These are phyloP conservation scores for Calosoma granatense DNA, from an alignment of 1,140 invertebrate genomes.

Conservation along the genomic window DNA sequence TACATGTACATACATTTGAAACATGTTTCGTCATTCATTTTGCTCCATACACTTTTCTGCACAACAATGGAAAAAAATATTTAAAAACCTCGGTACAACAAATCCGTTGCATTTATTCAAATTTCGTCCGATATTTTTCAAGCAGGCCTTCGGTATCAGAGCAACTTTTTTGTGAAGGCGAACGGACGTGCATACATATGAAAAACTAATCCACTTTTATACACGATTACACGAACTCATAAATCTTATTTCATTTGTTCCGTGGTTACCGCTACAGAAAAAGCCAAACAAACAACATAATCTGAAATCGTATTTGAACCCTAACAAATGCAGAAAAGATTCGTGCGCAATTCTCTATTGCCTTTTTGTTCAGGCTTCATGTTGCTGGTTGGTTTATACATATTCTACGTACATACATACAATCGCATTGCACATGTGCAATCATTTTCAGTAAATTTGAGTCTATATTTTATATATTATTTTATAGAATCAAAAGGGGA, in stretches of 20 bases:
- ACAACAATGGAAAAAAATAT: neutral
- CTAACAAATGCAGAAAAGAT: neutral
- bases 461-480: too few relatives aligned
- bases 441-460: too few relatives aligned
- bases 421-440: too few relatives aligned
- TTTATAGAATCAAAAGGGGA: too few relatives aligned
- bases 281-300: slow-evolving; percentile 1
- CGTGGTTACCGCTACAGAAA: neutral
- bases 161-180: neutral
- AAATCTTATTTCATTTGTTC: slow-evolving; percentile 7
- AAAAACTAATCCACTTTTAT: slow-evolving; percentile 8
- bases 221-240: neutral
- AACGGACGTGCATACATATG: neutral
- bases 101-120: neutral
- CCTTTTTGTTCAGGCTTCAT: too few relatives aligned
- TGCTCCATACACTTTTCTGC: neutral
- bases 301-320: neutral
- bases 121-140: neutral
- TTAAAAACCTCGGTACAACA: neutral
- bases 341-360: too few relatives aligned
- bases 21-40: neutral
- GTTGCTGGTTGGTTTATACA: too few relatives aligned
- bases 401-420: too few relatives aligned
- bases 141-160: neutral
- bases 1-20: too few relatives aligned